Conservation (phyloP, 1,140 invertebrate genomes). For the Drosophila pallidifrons region DNA sequence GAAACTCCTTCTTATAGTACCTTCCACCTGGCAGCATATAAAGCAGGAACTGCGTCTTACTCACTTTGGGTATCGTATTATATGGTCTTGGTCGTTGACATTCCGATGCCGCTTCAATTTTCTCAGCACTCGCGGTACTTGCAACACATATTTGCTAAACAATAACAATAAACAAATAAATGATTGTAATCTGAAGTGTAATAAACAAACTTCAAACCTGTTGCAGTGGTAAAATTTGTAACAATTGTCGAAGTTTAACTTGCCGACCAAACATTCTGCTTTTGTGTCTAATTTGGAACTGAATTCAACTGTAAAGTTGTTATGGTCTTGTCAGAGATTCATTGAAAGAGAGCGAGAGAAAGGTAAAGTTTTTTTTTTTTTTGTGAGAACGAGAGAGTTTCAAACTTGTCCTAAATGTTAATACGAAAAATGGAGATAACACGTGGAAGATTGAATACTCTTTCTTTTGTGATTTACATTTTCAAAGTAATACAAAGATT, state of each 20-base stretch:
- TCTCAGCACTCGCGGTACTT: not conserved
- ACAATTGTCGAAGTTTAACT: not conserved
- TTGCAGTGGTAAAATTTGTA: not conserved
- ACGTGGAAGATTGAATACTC: not conserved
- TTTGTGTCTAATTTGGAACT: not conserved
- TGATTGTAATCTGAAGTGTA: not conserved
- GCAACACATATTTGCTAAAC: not conserved
- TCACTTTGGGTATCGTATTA: constrained; percentile 44
- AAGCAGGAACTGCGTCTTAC: constrained; percentile 17
- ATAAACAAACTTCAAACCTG: not conserved
- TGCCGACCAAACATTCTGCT: not conserved
- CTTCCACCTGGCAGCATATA: constrained; percentile 50
- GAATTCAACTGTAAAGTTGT: not conserved
- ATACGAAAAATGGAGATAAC: not conserved
- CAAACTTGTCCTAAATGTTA: not conserved
- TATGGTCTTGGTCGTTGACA: constrained; percentile 51
- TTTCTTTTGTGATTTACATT: not conserved
- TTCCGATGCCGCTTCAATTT: constrained; percentile 14
- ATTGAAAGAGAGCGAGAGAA: not conserved
- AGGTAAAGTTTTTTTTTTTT: not conserved
- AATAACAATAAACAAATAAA: not conserved
- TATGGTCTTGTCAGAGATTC: not conserved
- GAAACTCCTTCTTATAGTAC: constrained; percentile 26
- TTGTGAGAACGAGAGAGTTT: not conserved
- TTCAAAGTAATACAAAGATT: no score